These are phyloP conservation scores for Cynocephalus volans DNA, from an alignment of 2,113 vertebrate genomes.

Conservation along the genomic window DNA sequence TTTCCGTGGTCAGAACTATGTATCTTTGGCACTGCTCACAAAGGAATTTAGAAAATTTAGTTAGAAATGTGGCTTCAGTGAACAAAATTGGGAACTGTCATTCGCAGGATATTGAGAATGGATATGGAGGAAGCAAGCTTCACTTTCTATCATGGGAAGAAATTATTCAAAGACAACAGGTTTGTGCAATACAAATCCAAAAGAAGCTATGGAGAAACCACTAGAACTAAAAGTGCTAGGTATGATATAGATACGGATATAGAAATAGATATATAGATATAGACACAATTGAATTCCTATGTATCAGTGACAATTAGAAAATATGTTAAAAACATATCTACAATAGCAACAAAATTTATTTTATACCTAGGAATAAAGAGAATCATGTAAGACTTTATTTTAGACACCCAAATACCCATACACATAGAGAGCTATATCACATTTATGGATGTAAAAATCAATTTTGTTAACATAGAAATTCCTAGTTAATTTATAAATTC, in stretches of 20 bases:
- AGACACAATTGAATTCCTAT: not conserved
- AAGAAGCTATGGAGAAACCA: conserved; percentile 13
- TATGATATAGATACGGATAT: not conserved
- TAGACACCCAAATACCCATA: not conserved
- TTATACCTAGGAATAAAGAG: not conserved
- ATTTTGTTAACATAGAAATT: not conserved
- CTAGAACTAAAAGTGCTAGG: not conserved
- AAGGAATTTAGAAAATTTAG: not conserved
- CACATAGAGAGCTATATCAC: not conserved
- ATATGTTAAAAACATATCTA: not conserved
- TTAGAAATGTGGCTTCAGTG: not conserved
- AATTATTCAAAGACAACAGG: not conserved
- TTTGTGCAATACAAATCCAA: not conserved
- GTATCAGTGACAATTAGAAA: conserved; percentile 10
- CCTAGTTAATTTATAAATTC: not conserved
- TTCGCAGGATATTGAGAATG: not conserved
- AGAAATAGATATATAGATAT: not conserved
- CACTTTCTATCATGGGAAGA: not conserved
- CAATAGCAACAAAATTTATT: not conserved
- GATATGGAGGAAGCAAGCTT: not conserved
- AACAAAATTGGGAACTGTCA: not conserved
- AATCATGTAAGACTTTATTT: not conserved
- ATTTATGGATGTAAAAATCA: not conserved
- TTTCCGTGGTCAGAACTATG: not conserved
- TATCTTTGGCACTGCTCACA: not conserved